Evolutionary conservation across 2,888 invertebrate species (phyloP), one percentile per base, ranked within the genome.

Genomic region (Agrilus mali): DNA sequence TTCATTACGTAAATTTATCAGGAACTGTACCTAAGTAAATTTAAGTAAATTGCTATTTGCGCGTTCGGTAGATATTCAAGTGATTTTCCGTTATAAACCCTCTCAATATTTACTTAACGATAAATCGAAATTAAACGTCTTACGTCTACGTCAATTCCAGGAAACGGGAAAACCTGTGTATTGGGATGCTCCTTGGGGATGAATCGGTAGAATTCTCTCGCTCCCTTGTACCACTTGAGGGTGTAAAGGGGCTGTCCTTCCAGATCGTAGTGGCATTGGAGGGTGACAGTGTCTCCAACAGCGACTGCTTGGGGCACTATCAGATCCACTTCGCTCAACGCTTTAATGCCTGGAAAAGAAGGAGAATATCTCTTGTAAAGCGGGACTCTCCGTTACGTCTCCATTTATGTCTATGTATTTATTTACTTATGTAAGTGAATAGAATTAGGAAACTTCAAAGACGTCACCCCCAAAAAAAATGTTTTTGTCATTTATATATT

Each of bases 191-290:
- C 86, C 60, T 86, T 85, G 3, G 86, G 86, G 52, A 85, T 78
- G 61, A 77, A 86, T 61, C 86, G 73, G 70, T 81, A 86, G 72
- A 86, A 86, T 64, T 86, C 86, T 50, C 79, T 74, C 12, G 73
- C 60, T 6, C 84, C 83, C 53, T 83, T 76, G 70, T 86, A 86
- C 86, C 86, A 86, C 66, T 86, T 86, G 51, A 86, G 82, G 44
- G 83, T 80, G 67, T 86, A 86, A 12, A 86, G 67, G 1, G 77
- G 75, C 55, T 84, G 83, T 38, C 77, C 77, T 61, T 82, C 80
- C 44, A 86, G 68, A 64, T 85, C 78, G 73, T 83, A 86, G 52
- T 74, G 75, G 66, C 86, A 86, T 56, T 78, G 77, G 49, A 86
- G 68, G 36, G 79, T 81, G 39, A 84, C 83, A 1, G 82, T 82